Conservation (phyloP, 2,888 invertebrate genomes). For the Cephalotes varians region DNA sequence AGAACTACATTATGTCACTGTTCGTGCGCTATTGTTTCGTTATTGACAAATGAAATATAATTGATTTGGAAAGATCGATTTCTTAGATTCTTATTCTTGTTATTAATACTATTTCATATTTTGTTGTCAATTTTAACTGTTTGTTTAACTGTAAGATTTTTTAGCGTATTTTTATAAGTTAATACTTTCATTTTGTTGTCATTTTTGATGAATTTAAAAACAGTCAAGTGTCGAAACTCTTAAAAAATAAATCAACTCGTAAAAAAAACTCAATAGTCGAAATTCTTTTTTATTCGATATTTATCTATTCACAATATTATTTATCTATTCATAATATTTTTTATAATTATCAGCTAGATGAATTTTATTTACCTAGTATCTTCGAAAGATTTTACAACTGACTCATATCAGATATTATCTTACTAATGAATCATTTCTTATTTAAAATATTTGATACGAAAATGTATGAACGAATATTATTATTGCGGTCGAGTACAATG, state of each 20-base stretch:
- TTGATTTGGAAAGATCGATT: not conserved
- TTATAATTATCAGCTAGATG: not conserved
- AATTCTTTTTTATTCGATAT: not conserved
- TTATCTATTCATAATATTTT: not conserved
- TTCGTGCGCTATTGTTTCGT: slow-evolving; percentile 5
- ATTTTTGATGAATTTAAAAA: not conserved
- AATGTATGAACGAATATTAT: slow-evolving; percentile 1
- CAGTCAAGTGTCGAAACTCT: too few relatives aligned
- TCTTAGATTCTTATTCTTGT: not conserved
- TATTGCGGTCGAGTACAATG: not conserved
- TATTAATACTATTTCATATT: not conserved
- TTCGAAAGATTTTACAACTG: not conserved
- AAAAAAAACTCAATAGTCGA: not conserved
- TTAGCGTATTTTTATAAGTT: not conserved
- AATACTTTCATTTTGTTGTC: not conserved
- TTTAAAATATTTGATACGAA: slow-evolving; percentile 1
- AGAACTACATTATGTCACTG: not conserved
- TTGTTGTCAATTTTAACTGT: not conserved
- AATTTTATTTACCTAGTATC: not conserved
- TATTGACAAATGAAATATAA: slow-evolving; percentile 4
- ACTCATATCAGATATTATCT: not conserved
- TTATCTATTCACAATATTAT: not conserved
- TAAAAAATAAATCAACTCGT: too few relatives aligned
- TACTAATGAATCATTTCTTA: not conserved
- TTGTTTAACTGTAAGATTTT: not conserved